Conservation (phyloP, 2,113 vertebrate species). For the Eclectus roratus region DNA sequence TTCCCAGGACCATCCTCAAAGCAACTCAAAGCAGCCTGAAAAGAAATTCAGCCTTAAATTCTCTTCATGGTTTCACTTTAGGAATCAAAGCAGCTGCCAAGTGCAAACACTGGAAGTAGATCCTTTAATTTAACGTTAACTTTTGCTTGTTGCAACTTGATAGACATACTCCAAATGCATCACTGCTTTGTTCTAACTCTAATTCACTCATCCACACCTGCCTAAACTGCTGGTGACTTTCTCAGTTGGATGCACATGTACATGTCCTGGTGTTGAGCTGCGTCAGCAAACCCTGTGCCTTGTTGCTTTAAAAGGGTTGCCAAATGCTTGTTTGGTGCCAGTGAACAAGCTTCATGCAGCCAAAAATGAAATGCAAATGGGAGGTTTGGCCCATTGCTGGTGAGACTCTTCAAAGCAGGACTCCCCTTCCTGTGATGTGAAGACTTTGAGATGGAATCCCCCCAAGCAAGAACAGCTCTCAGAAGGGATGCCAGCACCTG, state of each 20-base stretch:
- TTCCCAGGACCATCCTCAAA: background rate
- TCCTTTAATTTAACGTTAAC: background rate
- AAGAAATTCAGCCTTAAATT: background rate
- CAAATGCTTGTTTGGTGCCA: constrained; percentile 50
- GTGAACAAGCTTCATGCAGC: background rate
- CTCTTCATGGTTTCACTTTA: background rate
- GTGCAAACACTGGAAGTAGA: background rate
- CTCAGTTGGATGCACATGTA: constrained; percentile 20
- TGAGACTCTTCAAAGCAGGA: constrained; percentile 58
- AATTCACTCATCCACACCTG: constrained; percentile 43
- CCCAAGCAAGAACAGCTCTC: constrained; percentile 51
- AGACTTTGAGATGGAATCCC: constrained; percentile 56
- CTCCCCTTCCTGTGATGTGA: constrained; percentile 65
- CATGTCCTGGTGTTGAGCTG: background rate
- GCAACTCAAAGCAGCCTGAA: background rate
- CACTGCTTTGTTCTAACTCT: constrained; percentile 24
- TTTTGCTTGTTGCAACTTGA: constrained; percentile 55
- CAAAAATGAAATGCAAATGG: constrained; percentile 62
- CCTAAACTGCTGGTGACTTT: constrained; percentile 41
- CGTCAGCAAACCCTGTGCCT: constrained; percentile 27
- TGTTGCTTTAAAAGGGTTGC: constrained; percentile 44
- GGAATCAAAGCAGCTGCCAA: constrained; percentile 4
- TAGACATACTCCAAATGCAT: constrained; percentile 23
- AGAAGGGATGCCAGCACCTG: constrained; percentile 61
- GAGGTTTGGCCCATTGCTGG: constrained; percentile 37